Evolutionary conservation across 2,797 vertebrate genomes (phyloP), one percentile per base, ranked within the genome.

Genomic region (Salmo trutta): DNA sequence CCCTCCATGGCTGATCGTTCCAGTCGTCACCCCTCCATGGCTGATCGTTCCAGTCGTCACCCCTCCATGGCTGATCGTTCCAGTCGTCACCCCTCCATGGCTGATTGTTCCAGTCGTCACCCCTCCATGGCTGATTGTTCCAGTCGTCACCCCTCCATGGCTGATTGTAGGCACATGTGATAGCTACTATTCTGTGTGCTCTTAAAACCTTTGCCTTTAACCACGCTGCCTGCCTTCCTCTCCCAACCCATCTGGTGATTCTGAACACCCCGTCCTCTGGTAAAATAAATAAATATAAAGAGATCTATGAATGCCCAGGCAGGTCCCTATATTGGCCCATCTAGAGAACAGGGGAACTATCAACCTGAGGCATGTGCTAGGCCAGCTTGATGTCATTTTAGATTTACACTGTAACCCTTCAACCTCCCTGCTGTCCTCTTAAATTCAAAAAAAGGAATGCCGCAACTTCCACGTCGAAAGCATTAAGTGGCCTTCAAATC

Each of bases 161-260:
- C 69, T 83, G 88, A 92, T 91, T 92, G 91, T 91, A 83, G 89
- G 33, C 33, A 33, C 5, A 36, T 64, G 85, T 87, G 86, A 92
- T 90, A 90, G 88, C 91, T 85, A 90, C 92, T 92, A 88, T 91
- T 84, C 84, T 82, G 69, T 10, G 17, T 80, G 88, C 83, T 89
- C 89, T 76, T 89, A 89, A 87, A 90, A 67, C 79, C 81, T 24
- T 69, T n/a, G 31, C 89, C 83, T 92, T 91, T 87, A 93, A 88
- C 87, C 88, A 81, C 79, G 84, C 86, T 8, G 19, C 73, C 64
- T 80, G 76, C 80, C 83, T 21, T 81, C 83, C 82, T 86, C 84
- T 83, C 77, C 77, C 81, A 85, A 14, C 74, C 31, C 71, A 21
- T 76, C n/a, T 52, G 53, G 21, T 59, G 64, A 76, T 70, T 81